These are phyloP conservation scores for Phaedon cochleariae DNA, from an alignment of 2,888 invertebrate species.

Conservation along the genomic window DNA sequence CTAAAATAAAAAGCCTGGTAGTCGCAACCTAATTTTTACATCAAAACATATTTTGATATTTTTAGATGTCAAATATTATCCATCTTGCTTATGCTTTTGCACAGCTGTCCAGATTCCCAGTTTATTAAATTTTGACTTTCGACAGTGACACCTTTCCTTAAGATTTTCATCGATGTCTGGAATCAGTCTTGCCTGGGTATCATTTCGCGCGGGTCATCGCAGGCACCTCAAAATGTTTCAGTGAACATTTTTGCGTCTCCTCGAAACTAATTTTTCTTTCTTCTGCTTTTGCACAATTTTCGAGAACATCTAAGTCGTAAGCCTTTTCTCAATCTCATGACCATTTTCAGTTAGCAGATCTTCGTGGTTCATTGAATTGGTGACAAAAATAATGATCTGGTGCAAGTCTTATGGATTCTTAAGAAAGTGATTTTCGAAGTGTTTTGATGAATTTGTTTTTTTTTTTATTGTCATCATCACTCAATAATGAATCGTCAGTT, in stretches of 20 bases:
- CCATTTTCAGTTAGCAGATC: not conserved
- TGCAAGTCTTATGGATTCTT: too few species aligned
- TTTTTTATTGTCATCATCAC: too few species aligned
- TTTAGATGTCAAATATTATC: slow-evolving; percentile 61
- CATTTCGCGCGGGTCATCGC: slow-evolving; percentile 33
- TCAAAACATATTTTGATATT: slow-evolving; percentile 59
- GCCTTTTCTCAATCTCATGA: not conserved
- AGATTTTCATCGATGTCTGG: slow-evolving; percentile 39
- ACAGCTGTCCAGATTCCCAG: slow-evolving; percentile 56
- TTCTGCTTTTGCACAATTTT: slow-evolving; percentile 14
- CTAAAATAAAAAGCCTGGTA: slow-evolving; percentile 43
- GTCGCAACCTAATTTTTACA: slow-evolving; percentile 56
- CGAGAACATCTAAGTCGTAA: not conserved
- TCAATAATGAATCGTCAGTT: too few species aligned
- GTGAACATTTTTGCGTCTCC: slow-evolving; percentile 27
- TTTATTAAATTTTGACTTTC: slow-evolving; percentile 48
- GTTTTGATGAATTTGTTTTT: not conserved
- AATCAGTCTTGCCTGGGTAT: slow-evolving; percentile 49
- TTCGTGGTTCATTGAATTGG: not conserved
- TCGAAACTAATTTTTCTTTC: slow-evolving; percentile 34
- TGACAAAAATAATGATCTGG: not conserved
- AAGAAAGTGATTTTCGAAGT: too few species aligned
- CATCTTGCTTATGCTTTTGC: slow-evolving; percentile 56
- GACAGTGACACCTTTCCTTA: slow-evolving; percentile 47
- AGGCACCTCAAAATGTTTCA: slow-evolving; percentile 33